Percentiles rank a stretch among this genome's conserved stretches.
These are phyloP conservation scores for Drosophila cyrtoloma DNA, from an alignment of 2,888 invertebrate species.

Conservation along the genomic window DNA sequence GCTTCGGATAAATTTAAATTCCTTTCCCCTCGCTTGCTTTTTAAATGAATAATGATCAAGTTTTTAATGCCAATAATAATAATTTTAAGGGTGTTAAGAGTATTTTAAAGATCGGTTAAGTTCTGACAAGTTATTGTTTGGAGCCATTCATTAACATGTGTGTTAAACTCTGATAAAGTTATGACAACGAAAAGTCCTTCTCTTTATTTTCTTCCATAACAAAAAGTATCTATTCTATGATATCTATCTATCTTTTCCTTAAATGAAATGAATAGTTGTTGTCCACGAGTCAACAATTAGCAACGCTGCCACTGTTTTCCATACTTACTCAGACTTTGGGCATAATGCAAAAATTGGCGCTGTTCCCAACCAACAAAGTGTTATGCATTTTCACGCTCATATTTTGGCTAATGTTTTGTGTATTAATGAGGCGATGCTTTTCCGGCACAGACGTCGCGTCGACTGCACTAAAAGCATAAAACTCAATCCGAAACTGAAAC, in stretches of 20 bases:
- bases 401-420: conserved; percentile 56
- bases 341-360: conserved; percentile 73
- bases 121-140: background rate
- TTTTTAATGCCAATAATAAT: background rate
- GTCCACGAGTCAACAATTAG: conserved; percentile 5
- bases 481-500: background rate
- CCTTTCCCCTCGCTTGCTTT: background rate
- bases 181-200: background rate
- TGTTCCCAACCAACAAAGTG: conserved; percentile 61
- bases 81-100: background rate
- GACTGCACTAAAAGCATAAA: conserved; percentile 44
- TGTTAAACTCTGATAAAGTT: background rate
- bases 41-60: background rate
- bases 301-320: background rate
- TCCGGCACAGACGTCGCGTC: conserved; percentile 60
- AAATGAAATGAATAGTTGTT: background rate
- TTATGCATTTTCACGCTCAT: conserved; percentile 57
- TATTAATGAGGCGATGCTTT: conserved; percentile 68
- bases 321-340: conserved; percentile 5
- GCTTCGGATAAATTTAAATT: background rate
- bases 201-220: too few species aligned
- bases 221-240: background rate
- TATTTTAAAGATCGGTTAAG: background rate
- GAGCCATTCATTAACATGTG: background rate
- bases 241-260: background rate